Conservation (phyloP, 2,797 vertebrate species). For the Enteromius radiatus region DNA sequence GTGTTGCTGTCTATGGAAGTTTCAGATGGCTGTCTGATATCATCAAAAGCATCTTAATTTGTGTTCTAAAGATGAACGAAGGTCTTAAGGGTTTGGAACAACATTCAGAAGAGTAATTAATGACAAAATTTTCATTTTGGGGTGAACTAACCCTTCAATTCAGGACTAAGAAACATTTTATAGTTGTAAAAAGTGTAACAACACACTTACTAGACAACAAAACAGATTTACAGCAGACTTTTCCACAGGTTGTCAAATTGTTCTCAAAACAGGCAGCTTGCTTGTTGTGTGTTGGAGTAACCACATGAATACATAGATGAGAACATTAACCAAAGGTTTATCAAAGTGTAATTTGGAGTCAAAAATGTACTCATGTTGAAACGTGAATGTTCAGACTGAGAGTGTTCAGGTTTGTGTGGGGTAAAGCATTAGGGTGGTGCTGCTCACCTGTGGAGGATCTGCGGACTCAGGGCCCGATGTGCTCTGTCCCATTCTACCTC, state of each 20-base stretch:
- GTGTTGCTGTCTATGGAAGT: too few relatives aligned
- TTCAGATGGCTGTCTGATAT: too few relatives aligned
- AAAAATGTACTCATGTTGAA: not conserved
- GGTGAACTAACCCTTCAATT: too few relatives aligned
- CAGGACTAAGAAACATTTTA: not conserved
- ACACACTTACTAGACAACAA: not conserved
- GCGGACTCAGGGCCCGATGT: conserved; percentile 78
- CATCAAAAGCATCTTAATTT: too few relatives aligned
- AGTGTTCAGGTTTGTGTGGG: not conserved
- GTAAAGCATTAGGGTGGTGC: conserved; percentile 5
- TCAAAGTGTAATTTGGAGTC: not conserved
- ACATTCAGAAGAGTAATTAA: too few relatives aligned
- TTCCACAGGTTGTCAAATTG: not conserved
- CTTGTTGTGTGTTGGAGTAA: not conserved
- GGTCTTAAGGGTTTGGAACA: too few relatives aligned
- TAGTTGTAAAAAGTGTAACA: not conserved
- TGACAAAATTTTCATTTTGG: too few relatives aligned
- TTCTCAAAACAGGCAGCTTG: not conserved
- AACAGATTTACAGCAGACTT: not conserved
- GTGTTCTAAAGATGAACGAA: too few relatives aligned
- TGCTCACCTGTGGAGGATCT: conserved; percentile 69
- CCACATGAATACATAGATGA: not conserved
- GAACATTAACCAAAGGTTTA: not conserved
- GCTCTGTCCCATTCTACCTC: conserved; percentile 82
- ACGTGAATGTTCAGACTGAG: not conserved